These are phyloP conservation scores for Lamprotornis superbus DNA, from an alignment of 2,113 vertebrate species.

Conservation along the genomic window DNA sequence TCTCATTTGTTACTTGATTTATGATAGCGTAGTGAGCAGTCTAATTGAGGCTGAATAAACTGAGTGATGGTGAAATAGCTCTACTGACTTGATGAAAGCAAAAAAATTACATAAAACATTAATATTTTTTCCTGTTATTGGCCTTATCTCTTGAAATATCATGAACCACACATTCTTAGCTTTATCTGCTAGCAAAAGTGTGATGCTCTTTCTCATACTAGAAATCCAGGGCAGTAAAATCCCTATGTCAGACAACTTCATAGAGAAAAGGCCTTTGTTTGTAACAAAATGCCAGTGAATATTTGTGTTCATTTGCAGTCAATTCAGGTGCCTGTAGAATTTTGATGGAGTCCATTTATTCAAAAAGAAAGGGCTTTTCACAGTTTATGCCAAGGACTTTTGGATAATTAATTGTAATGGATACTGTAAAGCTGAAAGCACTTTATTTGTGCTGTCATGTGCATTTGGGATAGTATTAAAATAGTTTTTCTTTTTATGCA, in stretches of 20 bases:
- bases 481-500: neutral
- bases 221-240: slow-evolving; percentile 7
- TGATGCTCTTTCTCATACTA: neutral
- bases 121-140: neutral
- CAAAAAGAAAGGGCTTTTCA: neutral
- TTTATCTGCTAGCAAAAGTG: neutral
- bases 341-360: neutral
- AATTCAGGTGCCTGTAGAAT: neutral
- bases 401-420: slow-evolving; percentile 47
- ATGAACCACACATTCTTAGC: neutral
- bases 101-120: neutral
- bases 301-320: slow-evolving; percentile 1
- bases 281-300: neutral
- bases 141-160: neutral
- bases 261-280: neutral
- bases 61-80: neutral
- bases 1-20: neutral
- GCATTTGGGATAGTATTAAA: neutral
- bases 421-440: slow-evolving; percentile 18
- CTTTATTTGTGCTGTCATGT: slow-evolving; percentile 21
- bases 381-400: slow-evolving; percentile 1
- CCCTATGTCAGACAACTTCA: neutral
- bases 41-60: neutral
- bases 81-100: neutral
- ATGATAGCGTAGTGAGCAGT: neutral